phyloP scores from a whole-genome alignment of 1,140 invertebrate genomes.

The Drosophila simulans region DNA sequence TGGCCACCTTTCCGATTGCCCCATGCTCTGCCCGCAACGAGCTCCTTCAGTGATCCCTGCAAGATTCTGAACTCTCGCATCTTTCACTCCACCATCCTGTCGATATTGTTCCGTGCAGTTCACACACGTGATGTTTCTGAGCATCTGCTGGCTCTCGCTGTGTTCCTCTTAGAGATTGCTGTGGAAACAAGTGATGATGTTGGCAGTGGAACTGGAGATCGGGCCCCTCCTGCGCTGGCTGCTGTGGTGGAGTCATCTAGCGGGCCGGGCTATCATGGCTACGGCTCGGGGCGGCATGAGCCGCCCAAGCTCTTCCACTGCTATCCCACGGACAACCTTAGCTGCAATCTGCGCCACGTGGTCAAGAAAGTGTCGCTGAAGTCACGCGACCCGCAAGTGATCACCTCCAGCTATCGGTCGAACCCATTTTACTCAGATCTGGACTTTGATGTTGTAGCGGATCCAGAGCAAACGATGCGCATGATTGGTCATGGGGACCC shows the following conservation, averaged over 20 bases:
- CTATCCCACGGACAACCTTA: constrained; percentile 91
- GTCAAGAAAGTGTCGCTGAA: constrained; percentile 88
- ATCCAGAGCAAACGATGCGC: constrained; percentile 54
- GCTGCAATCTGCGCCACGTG: constrained; percentile 91
- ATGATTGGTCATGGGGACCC: constrained; percentile 69
- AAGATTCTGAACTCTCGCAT: constrained; percentile 90
- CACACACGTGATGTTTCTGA: constrained; percentile 91
- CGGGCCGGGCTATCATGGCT: constrained; percentile 51
- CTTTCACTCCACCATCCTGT: constrained; percentile 94
- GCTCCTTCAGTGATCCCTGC: constrained; percentile 90
- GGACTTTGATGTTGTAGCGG: constrained; percentile 87
- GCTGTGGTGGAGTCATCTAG: constrained; percentile 72
- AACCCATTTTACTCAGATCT: constrained; percentile 85
- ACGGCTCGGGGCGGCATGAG: constrained; percentile 58
- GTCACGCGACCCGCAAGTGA: constrained; percentile 86
- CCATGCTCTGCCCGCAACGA: constrained; percentile 85
- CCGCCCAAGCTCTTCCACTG: constrained; percentile 88
- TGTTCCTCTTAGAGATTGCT: constrained; percentile 95
- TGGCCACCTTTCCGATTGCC: constrained; percentile 95
- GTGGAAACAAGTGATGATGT: constrained; percentile 88
- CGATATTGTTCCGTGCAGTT: constrained; percentile 93
- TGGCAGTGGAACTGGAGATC: constrained; percentile 10
- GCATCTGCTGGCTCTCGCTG: constrained; percentile 92
- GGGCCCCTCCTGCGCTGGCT: constrained; percentile 21
- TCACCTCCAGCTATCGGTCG: constrained; percentile 84